Percentiles rank a stretch among this genome's conserved stretches.
phyloP scores from a whole-genome alignment of 2,888 invertebrate genomes.

The Torymus aiolomorphi region DNA sequence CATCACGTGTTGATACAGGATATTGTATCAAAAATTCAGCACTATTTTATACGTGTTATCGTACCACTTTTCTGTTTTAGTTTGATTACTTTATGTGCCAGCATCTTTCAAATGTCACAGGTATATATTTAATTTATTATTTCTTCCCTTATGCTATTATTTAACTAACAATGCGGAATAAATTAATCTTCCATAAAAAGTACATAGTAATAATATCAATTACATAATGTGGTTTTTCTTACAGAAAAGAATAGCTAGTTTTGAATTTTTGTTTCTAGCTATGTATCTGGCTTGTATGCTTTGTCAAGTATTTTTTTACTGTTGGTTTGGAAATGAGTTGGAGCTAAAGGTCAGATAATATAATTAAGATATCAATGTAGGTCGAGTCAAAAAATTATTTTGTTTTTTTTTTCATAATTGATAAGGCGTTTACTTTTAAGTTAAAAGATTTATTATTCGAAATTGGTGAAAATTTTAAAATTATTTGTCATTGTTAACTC shows the following conservation, averaged over 20 bases:
- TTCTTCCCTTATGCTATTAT: no score
- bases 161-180: no score
- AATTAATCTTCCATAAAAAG: no score
- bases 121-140: no score
- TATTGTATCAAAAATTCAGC: slow-evolving; percentile 41
- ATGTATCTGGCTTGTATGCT: slow-evolving; percentile 39
- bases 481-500: no score
- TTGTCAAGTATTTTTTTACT: slow-evolving; percentile 48
- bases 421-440: no score
- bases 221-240: background rate
- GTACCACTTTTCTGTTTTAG: slow-evolving; percentile 51
- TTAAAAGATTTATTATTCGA: no score
- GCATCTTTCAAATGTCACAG: slow-evolving; percentile 52
- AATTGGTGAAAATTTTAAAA: no score
- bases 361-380: background rate
- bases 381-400: no score
- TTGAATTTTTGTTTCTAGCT: slow-evolving; percentile 37
- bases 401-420: no score
- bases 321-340: slow-evolving; percentile 52
- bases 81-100: slow-evolving; percentile 44
- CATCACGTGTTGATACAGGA: slow-evolving; percentile 46
- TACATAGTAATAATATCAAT: no score
- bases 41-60: slow-evolving; percentile 44
- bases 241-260: slow-evolving; percentile 30
- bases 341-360: slow-evolving; percentile 28